Evolutionary conservation across 2,888 invertebrate species (phyloP).

Genomic region (Dichetophora obliterata): DNA sequence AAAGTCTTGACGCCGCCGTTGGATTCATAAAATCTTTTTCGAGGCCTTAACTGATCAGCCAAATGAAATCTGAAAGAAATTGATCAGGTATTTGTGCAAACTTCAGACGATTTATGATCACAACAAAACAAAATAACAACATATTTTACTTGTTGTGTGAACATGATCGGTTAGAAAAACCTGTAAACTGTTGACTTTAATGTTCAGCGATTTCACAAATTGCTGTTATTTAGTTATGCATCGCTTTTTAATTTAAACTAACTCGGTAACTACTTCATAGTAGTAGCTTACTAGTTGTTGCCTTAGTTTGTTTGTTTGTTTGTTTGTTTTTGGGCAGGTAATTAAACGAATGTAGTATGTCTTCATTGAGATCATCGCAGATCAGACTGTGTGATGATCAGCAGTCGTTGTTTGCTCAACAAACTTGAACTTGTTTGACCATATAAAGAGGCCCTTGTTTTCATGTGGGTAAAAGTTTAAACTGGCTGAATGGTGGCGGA

Average conservation of each 20-base stretch:
- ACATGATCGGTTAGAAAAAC: slow-evolving; percentile 22
- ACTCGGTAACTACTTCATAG: background rate
- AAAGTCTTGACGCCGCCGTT: too few relatives aligned
- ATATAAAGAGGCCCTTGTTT: slow-evolving; percentile 37
- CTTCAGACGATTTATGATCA: slow-evolving; percentile 18
- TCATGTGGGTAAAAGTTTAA: slow-evolving; percentile 38
- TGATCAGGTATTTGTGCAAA: slow-evolving; percentile 6
- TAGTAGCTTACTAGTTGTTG: background rate
- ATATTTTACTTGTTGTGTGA: slow-evolving; percentile 19
- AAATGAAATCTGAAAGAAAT: slow-evolving; percentile 19
- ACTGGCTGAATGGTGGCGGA: background rate
- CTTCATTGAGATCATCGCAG: slow-evolving; percentile 39
- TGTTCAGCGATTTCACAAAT: slow-evolving; percentile 46
- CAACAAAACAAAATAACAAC: background rate
- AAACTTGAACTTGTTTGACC: slow-evolving; percentile 39
- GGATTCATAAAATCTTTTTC: background rate
- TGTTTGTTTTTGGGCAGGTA: slow-evolving; percentile 17
- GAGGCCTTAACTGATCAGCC: slow-evolving; percentile 2
- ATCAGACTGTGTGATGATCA: slow-evolving; percentile 10
- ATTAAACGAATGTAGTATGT: slow-evolving; percentile 31
- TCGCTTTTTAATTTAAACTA: slow-evolving; percentile 14
- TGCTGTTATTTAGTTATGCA: slow-evolving; percentile 19
- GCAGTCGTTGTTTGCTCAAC: background rate
- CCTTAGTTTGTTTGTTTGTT: background rate
- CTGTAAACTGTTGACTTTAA: slow-evolving; percentile 33